Evolutionary conservation across 1,140 invertebrate genomes (phyloP).

Genomic region (Homarus americanus): DNA sequence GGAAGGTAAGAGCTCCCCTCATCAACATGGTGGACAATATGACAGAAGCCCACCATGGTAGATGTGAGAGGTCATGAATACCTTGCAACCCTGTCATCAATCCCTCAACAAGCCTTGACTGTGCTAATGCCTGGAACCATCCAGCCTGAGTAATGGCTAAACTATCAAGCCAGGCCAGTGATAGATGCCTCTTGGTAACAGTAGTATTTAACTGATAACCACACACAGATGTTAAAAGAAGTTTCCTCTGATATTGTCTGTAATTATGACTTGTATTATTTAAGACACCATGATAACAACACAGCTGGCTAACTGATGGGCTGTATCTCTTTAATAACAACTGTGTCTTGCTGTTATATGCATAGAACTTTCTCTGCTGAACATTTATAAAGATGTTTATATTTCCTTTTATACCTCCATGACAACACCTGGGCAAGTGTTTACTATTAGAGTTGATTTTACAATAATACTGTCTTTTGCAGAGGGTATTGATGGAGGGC

Average conservation of each 20-base stretch:
- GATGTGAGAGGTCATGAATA: slow-evolving; percentile 84
- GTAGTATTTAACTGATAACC: background rate
- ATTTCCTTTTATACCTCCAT: background rate
- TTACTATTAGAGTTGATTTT: background rate
- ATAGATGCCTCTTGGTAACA: slow-evolving; percentile 11
- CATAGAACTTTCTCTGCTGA: background rate
- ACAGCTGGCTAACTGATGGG: background rate
- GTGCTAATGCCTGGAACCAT: slow-evolving; percentile 47
- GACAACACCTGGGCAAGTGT: background rate
- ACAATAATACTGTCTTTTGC: background rate
- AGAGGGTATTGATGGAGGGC: background rate
- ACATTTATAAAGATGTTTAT: background rate
- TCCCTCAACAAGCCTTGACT: slow-evolving; percentile 33
- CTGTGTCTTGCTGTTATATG: background rate
- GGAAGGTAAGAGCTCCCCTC: slow-evolving; percentile 84
- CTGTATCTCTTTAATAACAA: background rate
- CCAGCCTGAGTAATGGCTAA: slow-evolving; percentile 39
- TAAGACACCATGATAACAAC: background rate
- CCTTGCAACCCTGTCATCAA: slow-evolving; percentile 78
- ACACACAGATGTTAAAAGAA: background rate
- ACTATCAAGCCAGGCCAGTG: slow-evolving; percentile 39
- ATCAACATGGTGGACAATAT: slow-evolving; percentile 84
- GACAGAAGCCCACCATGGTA: slow-evolving; percentile 92
- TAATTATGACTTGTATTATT: background rate
- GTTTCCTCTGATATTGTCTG: background rate